Conservation (phyloP, 2,113 vertebrate genomes). For the Catagonus wagneri region DNA sequence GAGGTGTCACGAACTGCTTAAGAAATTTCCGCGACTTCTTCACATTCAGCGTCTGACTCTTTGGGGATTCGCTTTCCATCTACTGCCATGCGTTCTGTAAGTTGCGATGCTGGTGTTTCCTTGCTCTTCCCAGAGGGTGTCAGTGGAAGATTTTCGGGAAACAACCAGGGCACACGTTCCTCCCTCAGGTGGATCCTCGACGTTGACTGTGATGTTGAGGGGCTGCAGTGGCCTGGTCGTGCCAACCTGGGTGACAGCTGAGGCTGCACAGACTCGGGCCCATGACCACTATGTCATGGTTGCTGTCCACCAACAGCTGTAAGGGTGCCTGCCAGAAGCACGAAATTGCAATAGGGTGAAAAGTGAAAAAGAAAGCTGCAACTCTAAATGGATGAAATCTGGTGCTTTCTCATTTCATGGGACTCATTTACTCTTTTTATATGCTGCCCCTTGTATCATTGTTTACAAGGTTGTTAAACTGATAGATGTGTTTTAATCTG, state of each 20-base stretch:
- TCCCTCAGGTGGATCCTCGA: neutral
- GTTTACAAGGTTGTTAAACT: neutral
- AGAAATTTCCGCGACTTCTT: constrained; percentile 38
- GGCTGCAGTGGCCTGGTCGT: neutral
- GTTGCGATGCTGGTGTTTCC: neutral
- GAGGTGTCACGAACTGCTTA: neutral
- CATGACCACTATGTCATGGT: neutral
- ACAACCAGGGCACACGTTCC: neutral
- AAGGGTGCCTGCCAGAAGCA: neutral
- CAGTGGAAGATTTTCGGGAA: constrained; percentile 60
- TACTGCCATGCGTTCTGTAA: neutral
- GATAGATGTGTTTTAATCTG: neutral
- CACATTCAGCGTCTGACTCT: neutral
- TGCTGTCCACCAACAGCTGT: neutral
- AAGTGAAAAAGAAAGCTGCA: neutral
- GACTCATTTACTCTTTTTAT: neutral
- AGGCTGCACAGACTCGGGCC: neutral
- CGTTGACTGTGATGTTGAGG: neutral
- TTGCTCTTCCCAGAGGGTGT: constrained; percentile 57
- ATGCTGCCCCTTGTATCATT: neutral
- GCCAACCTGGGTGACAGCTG: neutral
- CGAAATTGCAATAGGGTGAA: neutral
- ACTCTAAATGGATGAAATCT: neutral
- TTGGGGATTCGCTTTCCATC: neutral
- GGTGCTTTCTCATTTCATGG: neutral